Evolutionary conservation across 2,888 invertebrate species (phyloP).

Genomic region (Ischnura elegans): DNA sequence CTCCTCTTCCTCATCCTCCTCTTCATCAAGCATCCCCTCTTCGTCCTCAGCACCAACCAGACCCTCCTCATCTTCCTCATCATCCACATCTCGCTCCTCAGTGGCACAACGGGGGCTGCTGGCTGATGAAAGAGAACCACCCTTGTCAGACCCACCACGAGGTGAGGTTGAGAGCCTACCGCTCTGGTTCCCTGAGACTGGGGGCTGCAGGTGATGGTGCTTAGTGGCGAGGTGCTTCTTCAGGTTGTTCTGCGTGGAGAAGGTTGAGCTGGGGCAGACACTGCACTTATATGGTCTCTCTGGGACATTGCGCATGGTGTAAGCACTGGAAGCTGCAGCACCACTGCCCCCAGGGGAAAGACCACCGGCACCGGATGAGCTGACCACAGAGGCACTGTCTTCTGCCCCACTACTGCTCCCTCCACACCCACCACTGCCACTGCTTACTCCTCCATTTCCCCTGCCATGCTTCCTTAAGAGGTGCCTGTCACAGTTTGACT

Average conservation of each 20-base stretch:
- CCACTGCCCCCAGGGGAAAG: conserved; percentile 72
- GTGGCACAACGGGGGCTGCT: conserved; percentile 58
- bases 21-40: conserved; percentile 75
- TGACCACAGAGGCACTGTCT: conserved; percentile 72
- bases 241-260: conserved; percentile 88
- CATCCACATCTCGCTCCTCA: conserved; percentile 79
- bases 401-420: conserved; percentile 75
- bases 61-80: conserved; percentile 84
- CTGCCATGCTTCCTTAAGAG: conserved; percentile 90
- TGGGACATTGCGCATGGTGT: conserved; percentile 84
- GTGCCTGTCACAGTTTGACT: conserved; percentile 98
- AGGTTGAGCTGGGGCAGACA: conserved; percentile 90
- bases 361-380: conserved; percentile 74
- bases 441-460: conserved; percentile 78
- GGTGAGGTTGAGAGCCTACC: conserved; percentile 39
- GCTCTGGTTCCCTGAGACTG: neutral
- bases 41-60: conserved; percentile 83
- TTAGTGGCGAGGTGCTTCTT: conserved; percentile 88
- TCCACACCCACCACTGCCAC: conserved; percentile 72
- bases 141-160: conserved; percentile 34
- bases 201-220: conserved; percentile 78
- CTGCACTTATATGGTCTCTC: conserved; percentile 90
- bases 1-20: conserved; percentile 78
- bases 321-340: conserved; percentile 75
- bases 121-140: conserved; percentile 22